Evolutionary conservation across 2,797 vertebrate species (phyloP), one percentile per base, ranked within the genome.

Genomic region (Parotocinclus haroldoi): DNA sequence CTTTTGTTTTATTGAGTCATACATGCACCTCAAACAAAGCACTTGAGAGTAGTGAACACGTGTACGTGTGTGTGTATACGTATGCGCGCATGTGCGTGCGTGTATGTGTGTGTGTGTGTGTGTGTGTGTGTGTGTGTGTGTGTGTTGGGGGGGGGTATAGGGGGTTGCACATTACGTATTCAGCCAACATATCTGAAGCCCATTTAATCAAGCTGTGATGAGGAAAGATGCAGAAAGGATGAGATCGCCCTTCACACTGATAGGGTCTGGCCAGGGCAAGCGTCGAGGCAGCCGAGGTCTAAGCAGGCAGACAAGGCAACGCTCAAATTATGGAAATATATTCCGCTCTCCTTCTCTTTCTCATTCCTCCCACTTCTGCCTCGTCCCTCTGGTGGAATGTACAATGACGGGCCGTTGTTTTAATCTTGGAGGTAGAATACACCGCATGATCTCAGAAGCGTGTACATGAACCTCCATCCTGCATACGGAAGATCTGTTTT

Each of bases 231-330:
- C 90, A 89, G 89, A 90, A 89, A 89, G 88, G 91, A 93, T 91
- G 91, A 90, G 90, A 91, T 92, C 86, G 89, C 90, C 91, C 92
- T 93, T 93, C 91, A 92, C 90, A 90, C 91, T 94, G 92, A 94
- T 93, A 91, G 91, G 91, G 92, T 91, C 89, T 89, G 91, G 88
- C 83, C 88, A 77, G 92, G 92, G 91, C 92, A 92, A 90, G 87
- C 78, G 87, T 88, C 89, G 82, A 88, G 84, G 90, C 92, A 92
- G 91, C 91, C 93, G 92, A 93, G 92, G 91, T 92, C 92, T 81
- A 86, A 89, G 88, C 89, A 91, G 90, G 89, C 88, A 86, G 69
- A 77, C 72, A 72, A 66, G 89, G 89, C 90, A 88, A 85, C 88
- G 89, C 89, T 86, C 89, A 90, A 66, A 93, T 93, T 91, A 93